These are phyloP conservation scores for Argyresthia goedartella DNA, from an alignment of 2,888 invertebrate species.

Conservation along the genomic window DNA sequence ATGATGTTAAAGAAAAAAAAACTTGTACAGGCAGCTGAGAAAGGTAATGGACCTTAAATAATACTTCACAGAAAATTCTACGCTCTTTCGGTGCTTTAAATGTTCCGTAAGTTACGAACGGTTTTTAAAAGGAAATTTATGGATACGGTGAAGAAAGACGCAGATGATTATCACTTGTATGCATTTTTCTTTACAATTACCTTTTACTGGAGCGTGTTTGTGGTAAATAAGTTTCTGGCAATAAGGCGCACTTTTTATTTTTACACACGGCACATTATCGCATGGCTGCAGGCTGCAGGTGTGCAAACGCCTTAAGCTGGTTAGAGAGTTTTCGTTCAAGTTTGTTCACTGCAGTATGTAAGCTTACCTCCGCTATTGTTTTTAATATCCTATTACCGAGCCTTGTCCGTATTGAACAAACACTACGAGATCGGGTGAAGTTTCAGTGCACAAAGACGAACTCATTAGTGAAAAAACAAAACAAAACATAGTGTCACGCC, in stretches of 20 bases:
- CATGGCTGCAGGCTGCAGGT: slow-evolving; percentile 1
- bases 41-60: slow-evolving; percentile 48
- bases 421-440: too few species aligned
- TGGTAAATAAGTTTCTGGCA: too few species aligned
- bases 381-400: slow-evolving; percentile 1
- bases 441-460: too few species aligned
- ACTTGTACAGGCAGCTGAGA: slow-evolving; percentile 38
- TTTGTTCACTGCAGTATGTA: slow-evolving; percentile 3
- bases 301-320: slow-evolving; percentile 2
- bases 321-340: slow-evolving; percentile 5
- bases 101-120: slow-evolving; percentile 28
- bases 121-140: slow-evolving; percentile 4
- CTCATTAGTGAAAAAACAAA: too few species aligned
- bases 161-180: too few species aligned
- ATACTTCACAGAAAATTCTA: slow-evolving; percentile 36
- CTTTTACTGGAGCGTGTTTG: too few species aligned
- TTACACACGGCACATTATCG: neutral
- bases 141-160: too few species aligned
- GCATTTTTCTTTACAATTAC: too few species aligned
- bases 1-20: slow-evolving; percentile 18
- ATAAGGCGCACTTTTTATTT: too few species aligned
- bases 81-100: slow-evolving; percentile 22
- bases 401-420: neutral
- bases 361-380: slow-evolving; percentile 1
- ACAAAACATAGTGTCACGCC: too few species aligned